These are phyloP conservation scores for Spinibarbus caldwelli DNA, from an alignment of 2,797 vertebrate species.

Conservation along the genomic window DNA sequence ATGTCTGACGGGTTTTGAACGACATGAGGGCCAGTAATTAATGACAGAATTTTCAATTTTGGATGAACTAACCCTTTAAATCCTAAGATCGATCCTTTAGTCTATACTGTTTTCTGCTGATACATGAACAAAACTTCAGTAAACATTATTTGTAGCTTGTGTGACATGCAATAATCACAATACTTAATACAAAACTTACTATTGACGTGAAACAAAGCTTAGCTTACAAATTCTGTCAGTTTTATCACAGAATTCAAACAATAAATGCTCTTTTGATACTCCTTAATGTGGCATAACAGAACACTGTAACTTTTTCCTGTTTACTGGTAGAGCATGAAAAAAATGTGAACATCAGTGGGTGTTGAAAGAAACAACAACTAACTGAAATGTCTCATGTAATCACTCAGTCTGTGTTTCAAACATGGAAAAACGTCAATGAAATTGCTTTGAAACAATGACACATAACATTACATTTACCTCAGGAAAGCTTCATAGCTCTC, in stretches of 20 bases:
- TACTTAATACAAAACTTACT: background rate
- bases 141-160: background rate
- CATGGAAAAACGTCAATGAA: background rate
- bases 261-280: background rate
- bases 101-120: background rate
- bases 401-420: background rate
- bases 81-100: background rate
- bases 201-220: background rate
- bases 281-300: background rate
- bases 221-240: background rate
- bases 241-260: background rate
- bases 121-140: background rate
- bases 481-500: background rate
- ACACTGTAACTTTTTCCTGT: background rate
- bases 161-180: background rate
- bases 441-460: background rate
- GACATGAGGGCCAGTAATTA: too few species aligned
- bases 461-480: background rate
- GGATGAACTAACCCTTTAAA: too few species aligned
- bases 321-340: too few species aligned
- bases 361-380: background rate
- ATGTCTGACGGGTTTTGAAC: too few species aligned
- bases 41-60: too few species aligned
- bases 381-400: background rate
- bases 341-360: background rate